Evolutionary conservation across 2,113 vertebrate species (phyloP), one percentile per base, ranked within the genome.

Genomic region (Xiphophorus couchianus): DNA sequence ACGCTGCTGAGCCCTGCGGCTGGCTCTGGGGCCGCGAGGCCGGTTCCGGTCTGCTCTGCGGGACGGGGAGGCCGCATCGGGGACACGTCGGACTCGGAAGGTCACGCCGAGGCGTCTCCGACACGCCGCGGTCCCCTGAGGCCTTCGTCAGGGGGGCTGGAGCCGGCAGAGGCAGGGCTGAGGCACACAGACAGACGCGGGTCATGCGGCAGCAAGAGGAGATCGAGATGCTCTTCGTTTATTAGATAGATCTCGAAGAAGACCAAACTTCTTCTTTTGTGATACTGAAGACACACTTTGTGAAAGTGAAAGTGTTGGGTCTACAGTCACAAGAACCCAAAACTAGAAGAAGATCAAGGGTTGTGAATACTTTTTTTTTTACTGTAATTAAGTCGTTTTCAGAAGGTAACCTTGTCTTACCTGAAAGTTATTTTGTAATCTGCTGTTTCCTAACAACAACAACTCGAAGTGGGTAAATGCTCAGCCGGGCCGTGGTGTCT

Each of bases 161-260:
- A 28, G 76, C 76, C 19, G 83, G 44, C 1, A 35, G 64, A 77
- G 87, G 92, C 76, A 91, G 92, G 25, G 79, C 90, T 93, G 71
- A 12, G 28, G 1, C 19, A 14, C 7, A 19, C 28, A 51, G 17
- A 14, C 19, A 67, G n/a, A 37, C n/a, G 37, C 4, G 5, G 37
- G 5, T 1, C 17, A 48, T 19, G 44, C 7, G 4, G 44, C 44
- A n/a, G 25, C 51, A 58, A n/a, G 22, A 58, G 25, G 25, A 11
- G 7, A 17, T n/a, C n/a, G 3, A n/a, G 9, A 58, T n/a, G 25
- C 2, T 58, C 7, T 8, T 58, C 9, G 1, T 25, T 58, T 19
- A 58, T n/a, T n/a, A 9, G 17, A 2, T n/a, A n/a, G 51, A 28
- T 5, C 44, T 48, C 19, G 44, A 15, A 19, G 44, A 48, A 19